Conservation (phyloP, 2,797 vertebrate species). For the Falco cherrug region DNA sequence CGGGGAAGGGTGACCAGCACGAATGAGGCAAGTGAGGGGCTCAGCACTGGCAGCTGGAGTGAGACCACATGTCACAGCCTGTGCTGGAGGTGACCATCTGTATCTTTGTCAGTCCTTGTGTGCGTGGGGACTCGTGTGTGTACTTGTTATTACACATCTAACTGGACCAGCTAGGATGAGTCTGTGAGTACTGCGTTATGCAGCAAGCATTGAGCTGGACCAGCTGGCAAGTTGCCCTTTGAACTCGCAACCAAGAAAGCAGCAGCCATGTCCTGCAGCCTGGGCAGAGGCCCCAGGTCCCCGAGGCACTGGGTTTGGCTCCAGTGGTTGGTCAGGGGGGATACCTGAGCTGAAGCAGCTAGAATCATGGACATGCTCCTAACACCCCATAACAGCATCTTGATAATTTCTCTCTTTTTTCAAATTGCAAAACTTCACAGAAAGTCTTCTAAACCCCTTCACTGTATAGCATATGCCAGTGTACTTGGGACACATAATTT, state of each 20-base stretch:
- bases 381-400: background rate
- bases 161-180: background rate
- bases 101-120: too few relatives aligned
- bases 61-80: background rate
- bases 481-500: background rate
- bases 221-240: background rate
- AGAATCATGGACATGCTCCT: background rate
- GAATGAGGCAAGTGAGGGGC: background rate
- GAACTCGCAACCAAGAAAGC: background rate
- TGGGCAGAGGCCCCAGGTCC: background rate
- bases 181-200: background rate
- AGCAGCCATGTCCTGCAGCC: too few relatives aligned
- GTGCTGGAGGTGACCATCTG: rapidly evolving
- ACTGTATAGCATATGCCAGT: background rate
- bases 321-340: background rate
- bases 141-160: rapidly evolving
- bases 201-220: background rate
- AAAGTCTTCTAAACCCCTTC: background rate
- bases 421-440: background rate
- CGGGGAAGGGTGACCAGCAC: rapidly evolving
- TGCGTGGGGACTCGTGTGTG: rapidly evolving
- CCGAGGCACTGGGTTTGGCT: rapidly evolving
- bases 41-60: rapidly evolving
- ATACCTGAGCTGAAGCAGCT: rapidly evolving
- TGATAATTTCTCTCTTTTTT: background rate